Conservation (phyloP, 2,113 vertebrate genomes). For the Collichthys lucidus region DNA sequence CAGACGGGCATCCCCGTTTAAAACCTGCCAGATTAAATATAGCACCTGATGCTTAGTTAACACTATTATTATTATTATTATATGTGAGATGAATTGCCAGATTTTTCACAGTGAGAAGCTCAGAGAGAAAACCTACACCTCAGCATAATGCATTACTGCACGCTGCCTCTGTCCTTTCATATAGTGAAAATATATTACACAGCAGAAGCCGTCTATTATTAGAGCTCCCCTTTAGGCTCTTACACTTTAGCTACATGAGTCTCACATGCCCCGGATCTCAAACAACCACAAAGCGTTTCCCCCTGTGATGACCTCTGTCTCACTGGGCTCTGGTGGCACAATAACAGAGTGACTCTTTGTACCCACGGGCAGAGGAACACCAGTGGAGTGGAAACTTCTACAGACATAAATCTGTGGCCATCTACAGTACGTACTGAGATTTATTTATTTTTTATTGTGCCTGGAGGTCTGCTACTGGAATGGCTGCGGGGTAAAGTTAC, state of each 20-base stretch:
- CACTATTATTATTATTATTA: background rate
- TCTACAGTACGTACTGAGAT: background rate
- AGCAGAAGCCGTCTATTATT: slow-evolving; percentile 38
- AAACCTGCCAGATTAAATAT: background rate
- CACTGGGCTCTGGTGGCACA: slow-evolving; percentile 34
- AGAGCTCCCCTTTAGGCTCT: background rate
- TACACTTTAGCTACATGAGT: slow-evolving; percentile 1
- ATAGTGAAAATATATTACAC: background rate
- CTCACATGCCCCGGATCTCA: slow-evolving; percentile 6
- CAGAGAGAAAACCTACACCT: no score
- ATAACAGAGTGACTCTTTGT: background rate
- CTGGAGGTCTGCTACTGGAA: background rate
- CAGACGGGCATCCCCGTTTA: background rate
- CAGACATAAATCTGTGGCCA: background rate
- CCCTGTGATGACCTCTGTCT: slow-evolving; percentile 43
- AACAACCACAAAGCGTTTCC: slow-evolving; percentile 7
- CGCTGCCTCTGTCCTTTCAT: background rate
- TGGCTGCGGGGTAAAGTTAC: slow-evolving; percentile 14
- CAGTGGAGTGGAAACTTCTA: slow-evolving; percentile 4
- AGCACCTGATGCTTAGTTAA: background rate
- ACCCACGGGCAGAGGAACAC: background rate
- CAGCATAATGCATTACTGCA: no score
- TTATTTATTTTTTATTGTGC: background rate
- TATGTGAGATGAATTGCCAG: background rate
- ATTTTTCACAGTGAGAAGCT: background rate